Evolutionary conservation across 2,113 vertebrate species (phyloP).

Genomic region (Felis chaus): DNA sequence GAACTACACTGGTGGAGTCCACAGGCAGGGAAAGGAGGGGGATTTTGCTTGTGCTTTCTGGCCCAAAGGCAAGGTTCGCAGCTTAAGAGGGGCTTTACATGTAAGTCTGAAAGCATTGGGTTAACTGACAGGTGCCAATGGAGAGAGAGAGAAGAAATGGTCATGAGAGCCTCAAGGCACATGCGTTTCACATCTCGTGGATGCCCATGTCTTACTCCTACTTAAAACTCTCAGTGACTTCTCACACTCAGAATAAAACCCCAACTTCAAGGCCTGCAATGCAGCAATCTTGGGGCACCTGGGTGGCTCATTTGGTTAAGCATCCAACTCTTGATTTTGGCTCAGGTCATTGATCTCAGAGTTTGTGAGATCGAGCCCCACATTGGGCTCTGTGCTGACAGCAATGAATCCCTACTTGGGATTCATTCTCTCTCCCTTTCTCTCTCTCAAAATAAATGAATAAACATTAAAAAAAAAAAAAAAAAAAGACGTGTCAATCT

Average conservation of each 20-base stretch:
- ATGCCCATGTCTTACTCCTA: background rate
- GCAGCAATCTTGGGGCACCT: no score
- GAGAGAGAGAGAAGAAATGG: background rate
- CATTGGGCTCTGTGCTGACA: no score
- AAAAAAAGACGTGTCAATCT: background rate
- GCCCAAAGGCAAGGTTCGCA: background rate
- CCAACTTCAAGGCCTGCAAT: background rate
- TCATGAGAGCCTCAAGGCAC: background rate
- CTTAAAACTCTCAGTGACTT: background rate
- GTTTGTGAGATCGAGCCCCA: no score
- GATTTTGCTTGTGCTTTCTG: conserved; percentile 38
- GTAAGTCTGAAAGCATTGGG: background rate
- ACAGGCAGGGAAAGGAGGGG: background rate
- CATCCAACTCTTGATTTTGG: no score
- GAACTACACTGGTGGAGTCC: background rate
- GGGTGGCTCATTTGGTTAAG: no score
- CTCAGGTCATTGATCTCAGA: no score
- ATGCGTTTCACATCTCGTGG: background rate
- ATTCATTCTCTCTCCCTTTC: no score
- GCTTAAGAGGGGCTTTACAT: background rate
- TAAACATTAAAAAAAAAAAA: no score
- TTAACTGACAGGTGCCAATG: background rate
- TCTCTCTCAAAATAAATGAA: no score
- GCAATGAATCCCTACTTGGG: no score
- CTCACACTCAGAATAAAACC: background rate